Percentiles rank a stretch among this genome's conserved stretches.
These are phyloP conservation scores for Pogonognathellus flavescens DNA, from an alignment of 1,140 invertebrate genomes.

Conservation along the genomic window DNA sequence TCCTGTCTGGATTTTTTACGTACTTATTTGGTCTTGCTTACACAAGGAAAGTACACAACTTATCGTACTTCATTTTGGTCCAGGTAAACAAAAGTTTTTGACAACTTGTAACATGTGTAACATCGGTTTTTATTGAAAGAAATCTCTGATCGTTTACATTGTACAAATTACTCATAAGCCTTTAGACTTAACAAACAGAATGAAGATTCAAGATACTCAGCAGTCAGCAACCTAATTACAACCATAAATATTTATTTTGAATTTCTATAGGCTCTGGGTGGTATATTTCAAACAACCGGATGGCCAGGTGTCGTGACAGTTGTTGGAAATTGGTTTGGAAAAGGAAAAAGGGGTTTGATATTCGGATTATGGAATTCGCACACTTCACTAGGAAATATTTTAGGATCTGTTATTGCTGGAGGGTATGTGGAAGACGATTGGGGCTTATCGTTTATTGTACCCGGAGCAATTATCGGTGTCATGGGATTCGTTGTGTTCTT, in stretches of 20 bases:
- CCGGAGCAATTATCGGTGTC: constrained; percentile 85
- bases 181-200: no score
- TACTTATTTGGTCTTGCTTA: constrained; percentile 92
- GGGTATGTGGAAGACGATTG: constrained; percentile 84
- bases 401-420: constrained; percentile 89
- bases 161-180: no score
- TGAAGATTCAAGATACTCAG: no score
- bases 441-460: constrained; percentile 86
- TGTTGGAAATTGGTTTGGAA: constrained; percentile 96
- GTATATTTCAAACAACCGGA: constrained; percentile 90
- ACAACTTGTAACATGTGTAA: not conserved
- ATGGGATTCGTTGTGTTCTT: constrained; percentile 87
- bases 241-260: not conserved
- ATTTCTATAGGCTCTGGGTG: constrained; percentile 79
- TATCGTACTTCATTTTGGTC: constrained; percentile 88
- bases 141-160: no score
- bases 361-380: constrained; percentile 97
- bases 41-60: constrained; percentile 84
- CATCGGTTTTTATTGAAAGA: no score
- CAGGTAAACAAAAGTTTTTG: constrained; percentile 76
- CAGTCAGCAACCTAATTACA: no score
- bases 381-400: constrained; percentile 94
- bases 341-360: constrained; percentile 87
- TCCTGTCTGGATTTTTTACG: constrained; percentile 87
- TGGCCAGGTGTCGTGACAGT: constrained; percentile 91